Conservation (phyloP, 30 jellyfish, hydroid and myxozoan species). For the Chironex yamaguchii region DNA sequence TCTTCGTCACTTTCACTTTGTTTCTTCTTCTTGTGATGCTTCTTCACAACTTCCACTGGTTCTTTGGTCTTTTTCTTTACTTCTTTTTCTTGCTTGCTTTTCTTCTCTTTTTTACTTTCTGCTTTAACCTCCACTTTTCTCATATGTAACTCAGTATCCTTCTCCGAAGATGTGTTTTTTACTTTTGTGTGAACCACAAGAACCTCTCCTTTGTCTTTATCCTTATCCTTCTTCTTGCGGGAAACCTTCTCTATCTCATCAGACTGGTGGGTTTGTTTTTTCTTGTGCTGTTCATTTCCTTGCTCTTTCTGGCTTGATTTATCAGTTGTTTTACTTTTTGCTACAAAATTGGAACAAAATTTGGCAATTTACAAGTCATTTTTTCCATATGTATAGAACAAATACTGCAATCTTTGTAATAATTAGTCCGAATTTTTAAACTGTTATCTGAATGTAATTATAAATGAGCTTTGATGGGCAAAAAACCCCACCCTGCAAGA, state of each 20-base stretch:
- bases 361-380: not conserved
- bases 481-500: too few relatives aligned
- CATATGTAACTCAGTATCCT: not conserved
- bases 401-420: not conserved
- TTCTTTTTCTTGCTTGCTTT: constrained; percentile 17
- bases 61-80: constrained; percentile 14
- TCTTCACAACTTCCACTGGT: constrained; percentile 2
- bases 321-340: constrained; percentile 39
- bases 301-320: constrained; percentile 54
- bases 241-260: not conserved
- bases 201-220: not conserved
- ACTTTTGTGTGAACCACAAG: not conserved
- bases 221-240: not conserved
- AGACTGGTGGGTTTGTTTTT: constrained; percentile 2
- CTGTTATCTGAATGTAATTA: too few relatives aligned
- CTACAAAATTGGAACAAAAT: not conserved
- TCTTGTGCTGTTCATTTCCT: constrained; percentile 56
- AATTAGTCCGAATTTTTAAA: too few relatives aligned
- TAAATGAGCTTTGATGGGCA: too few relatives aligned
- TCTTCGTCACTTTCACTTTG: constrained; percentile 66
- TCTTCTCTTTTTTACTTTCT: constrained; percentile 10
- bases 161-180: not conserved
- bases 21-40: constrained; percentile 78
- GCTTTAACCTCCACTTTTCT: not conserved
- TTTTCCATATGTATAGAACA: not conserved